phyloP scores from a whole-genome alignment of 2,888 invertebrate species.

The Leptodirus hochenwartii region DNA sequence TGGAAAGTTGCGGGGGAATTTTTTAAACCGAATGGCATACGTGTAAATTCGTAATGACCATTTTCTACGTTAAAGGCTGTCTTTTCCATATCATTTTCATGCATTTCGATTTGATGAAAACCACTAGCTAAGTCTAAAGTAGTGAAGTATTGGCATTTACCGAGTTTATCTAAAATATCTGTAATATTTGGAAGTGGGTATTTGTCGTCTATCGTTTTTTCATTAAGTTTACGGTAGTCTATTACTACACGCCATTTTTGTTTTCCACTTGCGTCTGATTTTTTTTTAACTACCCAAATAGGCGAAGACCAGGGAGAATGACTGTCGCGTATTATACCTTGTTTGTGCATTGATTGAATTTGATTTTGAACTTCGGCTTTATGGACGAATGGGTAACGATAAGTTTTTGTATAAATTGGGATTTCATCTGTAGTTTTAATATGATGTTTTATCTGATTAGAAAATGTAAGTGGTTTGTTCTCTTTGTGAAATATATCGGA shows the following conservation, averaged over 20 bases:
- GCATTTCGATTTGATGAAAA: constrained; percentile 14
- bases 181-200: constrained; percentile 14
- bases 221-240: constrained; percentile 21
- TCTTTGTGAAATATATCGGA: no score
- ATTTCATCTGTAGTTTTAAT: no score
- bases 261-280: constrained; percentile 15
- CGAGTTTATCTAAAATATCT: constrained; percentile 14
- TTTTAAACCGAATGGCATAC: constrained; percentile 14
- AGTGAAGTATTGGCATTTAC: constrained; percentile 13
- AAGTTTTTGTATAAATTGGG: no score
- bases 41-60: constrained; percentile 12
- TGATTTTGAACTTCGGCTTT: no score
- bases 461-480: no score
- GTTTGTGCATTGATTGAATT: constrained; percentile 15
- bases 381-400: no score
- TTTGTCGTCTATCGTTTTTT: constrained; percentile 17
- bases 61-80: constrained; percentile 12
- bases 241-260: constrained; percentile 19
- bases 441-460: no score
- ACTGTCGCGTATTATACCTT: constrained; percentile 15
- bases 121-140: constrained; percentile 14
- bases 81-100: constrained; percentile 12
- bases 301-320: constrained; percentile 13
- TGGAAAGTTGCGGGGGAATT: constrained; percentile 13
- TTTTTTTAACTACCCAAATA: constrained; percentile 17